These are phyloP conservation scores for Grus americana DNA, from an alignment of 2,113 vertebrate genomes.

Conservation along the genomic window DNA sequence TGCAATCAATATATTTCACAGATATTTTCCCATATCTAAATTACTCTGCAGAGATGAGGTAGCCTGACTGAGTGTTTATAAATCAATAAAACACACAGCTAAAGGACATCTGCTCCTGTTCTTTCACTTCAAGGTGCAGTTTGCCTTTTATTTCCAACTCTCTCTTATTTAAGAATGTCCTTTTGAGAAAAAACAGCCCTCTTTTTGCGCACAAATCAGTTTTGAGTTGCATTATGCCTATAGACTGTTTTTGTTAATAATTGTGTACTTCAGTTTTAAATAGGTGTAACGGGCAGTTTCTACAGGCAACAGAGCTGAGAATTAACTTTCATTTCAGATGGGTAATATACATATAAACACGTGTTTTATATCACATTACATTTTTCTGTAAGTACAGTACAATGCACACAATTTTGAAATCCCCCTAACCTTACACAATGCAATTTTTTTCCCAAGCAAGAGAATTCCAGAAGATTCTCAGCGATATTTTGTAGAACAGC, in stretches of 20 bases:
- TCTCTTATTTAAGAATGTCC: constrained; percentile 74
- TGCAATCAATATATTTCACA: constrained; percentile 88
- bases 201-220: constrained; percentile 67
- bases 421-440: neutral
- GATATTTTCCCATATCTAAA: constrained; percentile 90
- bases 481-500: neutral
- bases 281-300: constrained; percentile 41
- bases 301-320: constrained; percentile 10
- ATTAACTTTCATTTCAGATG: constrained; percentile 51
- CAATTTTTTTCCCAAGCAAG: neutral
- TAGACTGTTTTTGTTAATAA: constrained; percentile 58
- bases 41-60: constrained; percentile 85
- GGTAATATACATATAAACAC: neutral
- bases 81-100: constrained; percentile 82
- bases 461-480: neutral
- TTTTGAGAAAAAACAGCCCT: constrained; percentile 66
- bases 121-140: constrained; percentile 76
- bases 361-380: constrained; percentile 13
- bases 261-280: constrained; percentile 43
- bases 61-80: constrained; percentile 81
- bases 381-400: constrained; percentile 12
- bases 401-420: neutral
- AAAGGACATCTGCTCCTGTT: constrained; percentile 82
- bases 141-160: constrained; percentile 74
- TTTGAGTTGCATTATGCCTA: constrained; percentile 40